These are phyloP conservation scores for Brachylomia viminalis DNA, from an alignment of 2,888 invertebrate genomes.

Conservation along the genomic window DNA sequence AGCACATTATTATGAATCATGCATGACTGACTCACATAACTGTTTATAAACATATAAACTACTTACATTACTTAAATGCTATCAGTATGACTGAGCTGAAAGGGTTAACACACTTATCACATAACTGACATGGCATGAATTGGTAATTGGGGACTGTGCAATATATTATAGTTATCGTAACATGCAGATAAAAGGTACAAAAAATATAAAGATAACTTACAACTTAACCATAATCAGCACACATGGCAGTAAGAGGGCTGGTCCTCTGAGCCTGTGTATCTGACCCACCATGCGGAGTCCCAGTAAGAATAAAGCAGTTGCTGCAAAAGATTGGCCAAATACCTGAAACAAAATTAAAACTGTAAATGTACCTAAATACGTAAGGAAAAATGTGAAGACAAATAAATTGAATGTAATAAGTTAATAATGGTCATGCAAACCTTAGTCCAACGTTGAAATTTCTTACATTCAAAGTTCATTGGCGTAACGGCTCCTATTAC, in stretches of 20 bases:
- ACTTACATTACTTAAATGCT: background rate
- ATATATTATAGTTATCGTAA: slow-evolving; percentile 6
- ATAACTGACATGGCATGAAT: slow-evolving; percentile 7
- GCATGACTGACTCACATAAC: slow-evolving; percentile 1
- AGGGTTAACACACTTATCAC: slow-evolving; percentile 16
- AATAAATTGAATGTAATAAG: background rate
- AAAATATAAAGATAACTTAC: slow-evolving; percentile 87
- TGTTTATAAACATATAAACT: slow-evolving; percentile 2
- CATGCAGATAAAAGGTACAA: slow-evolving; percentile 4
- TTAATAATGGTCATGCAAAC: background rate
- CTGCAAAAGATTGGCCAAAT: slow-evolving; percentile 97
- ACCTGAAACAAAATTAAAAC: slow-evolving; percentile 83
- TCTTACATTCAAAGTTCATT: background rate
- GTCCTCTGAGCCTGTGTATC: slow-evolving; percentile 94
- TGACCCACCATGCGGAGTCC: slow-evolving; percentile 98
- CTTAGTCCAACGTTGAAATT: background rate
- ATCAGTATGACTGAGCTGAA: slow-evolving; percentile 3
- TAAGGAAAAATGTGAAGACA: background rate
- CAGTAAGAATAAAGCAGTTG: slow-evolving; percentile 96
- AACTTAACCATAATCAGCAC: slow-evolving; percentile 97
- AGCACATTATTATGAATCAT: slow-evolving; percentile 20
- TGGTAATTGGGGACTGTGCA: slow-evolving; percentile 6
- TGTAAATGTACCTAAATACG: background rate
- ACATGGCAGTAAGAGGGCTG: slow-evolving; percentile 95
- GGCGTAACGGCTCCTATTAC: background rate